A percentile compares a stretch with the other conserved stretches of the same genome.
Conservation (phyloP, 2,797 vertebrate species). For the Danio albolineatus region DNA sequence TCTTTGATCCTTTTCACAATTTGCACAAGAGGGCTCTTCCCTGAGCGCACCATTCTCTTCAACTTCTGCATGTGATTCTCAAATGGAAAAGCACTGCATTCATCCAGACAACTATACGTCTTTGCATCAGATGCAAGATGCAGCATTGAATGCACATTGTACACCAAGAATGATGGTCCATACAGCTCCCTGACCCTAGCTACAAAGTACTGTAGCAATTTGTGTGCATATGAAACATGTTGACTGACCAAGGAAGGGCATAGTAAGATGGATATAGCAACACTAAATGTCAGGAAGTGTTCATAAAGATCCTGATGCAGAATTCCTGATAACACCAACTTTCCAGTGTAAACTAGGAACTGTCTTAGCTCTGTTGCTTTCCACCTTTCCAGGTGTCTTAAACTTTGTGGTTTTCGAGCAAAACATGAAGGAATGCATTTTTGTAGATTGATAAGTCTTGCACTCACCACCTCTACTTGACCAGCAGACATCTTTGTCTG, state of each 20-base stretch:
- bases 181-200: constrained; percentile 11
- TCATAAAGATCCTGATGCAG: constrained; percentile 13
- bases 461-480: background rate
- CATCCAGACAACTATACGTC: background rate
- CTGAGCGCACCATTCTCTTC: background rate
- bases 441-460: background rate
- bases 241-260: background rate
- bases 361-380: constrained; percentile 15
- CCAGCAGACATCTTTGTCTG: background rate
- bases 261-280: constrained; percentile 10
- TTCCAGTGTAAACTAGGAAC: constrained; percentile 3
- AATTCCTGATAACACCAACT: constrained; percentile 1
- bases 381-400: constrained; percentile 12
- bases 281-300: constrained; percentile 25
- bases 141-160: constrained; percentile 9
- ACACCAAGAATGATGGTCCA: background rate
- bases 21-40: background rate
- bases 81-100: background rate
- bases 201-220: constrained; percentile 24
- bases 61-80: background rate
- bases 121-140: constrained; percentile 3
- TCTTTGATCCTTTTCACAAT: background rate
- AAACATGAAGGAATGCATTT: background rate
- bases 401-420: background rate
- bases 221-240: background rate